A percentile compares a stretch with the other conserved stretches of the same genome.
Conservation (phyloP, 2,888 invertebrate species). For the Xanthostigma xanthostigma region DNA sequence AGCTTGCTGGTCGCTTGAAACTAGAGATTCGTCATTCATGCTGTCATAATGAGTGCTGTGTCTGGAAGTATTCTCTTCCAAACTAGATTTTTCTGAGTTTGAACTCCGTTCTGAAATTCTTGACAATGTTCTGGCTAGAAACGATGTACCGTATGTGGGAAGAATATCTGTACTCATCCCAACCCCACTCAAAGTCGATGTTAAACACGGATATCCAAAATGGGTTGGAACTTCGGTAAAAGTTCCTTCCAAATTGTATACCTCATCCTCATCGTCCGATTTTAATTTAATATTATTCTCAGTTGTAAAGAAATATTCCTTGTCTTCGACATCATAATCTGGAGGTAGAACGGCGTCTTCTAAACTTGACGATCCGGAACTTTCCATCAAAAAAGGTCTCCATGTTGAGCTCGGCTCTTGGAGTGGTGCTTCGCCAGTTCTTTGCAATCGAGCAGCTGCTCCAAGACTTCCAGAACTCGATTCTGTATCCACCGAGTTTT, state of each 20-base stretch:
- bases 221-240: constrained; percentile 44
- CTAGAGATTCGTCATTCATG: constrained; percentile 68
- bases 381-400: constrained; percentile 71
- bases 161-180: constrained; percentile 30
- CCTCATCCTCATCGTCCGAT: constrained; percentile 21
- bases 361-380: constrained; percentile 71
- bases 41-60: constrained; percentile 73
- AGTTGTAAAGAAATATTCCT: constrained; percentile 27
- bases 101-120: constrained; percentile 80
- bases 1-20: constrained; percentile 73
- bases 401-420: constrained; percentile 65
- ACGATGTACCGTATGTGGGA: background rate
- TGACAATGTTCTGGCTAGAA: constrained; percentile 58
- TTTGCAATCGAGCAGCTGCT: constrained; percentile 40
- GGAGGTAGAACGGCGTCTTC: constrained; percentile 72
- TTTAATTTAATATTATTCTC: constrained; percentile 14
- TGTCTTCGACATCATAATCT: constrained; percentile 40
- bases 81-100: constrained; percentile 75
- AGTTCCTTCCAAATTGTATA: constrained; percentile 22
- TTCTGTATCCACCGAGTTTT: constrained; percentile 51
- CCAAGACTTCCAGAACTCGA: constrained; percentile 61
- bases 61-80: constrained; percentile 74
- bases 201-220: constrained; percentile 52
- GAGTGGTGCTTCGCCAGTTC: constrained; percentile 38
- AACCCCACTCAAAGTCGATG: constrained; percentile 33